These are phyloP conservation scores for Mobula birostris DNA, from an alignment of 2,113 vertebrate species.

Conservation along the genomic window DNA sequence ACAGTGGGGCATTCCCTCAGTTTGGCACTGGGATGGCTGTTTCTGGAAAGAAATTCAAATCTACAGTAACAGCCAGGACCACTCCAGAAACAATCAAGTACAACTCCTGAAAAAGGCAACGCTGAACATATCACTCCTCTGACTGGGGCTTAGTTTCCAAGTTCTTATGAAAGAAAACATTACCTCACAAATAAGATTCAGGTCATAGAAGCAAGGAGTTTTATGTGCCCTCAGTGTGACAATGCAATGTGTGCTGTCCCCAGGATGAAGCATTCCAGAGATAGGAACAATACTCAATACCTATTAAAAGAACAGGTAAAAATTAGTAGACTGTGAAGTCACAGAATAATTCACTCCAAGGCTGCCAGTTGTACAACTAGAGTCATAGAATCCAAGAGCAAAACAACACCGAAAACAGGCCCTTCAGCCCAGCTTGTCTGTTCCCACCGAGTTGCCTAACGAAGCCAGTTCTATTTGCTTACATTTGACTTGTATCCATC, in stretches of 20 bases:
- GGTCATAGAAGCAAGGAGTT: constrained; percentile 57
- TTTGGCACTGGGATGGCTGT: not conserved
- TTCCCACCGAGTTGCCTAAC: too few relatives aligned
- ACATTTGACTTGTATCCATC: too few relatives aligned
- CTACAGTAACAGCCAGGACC: not conserved
- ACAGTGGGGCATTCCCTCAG: not conserved
- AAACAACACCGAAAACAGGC: too few relatives aligned
- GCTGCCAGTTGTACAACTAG: not conserved
- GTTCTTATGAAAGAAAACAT: constrained; percentile 9
- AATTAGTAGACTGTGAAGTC: not conserved
- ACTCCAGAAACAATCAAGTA: not conserved
- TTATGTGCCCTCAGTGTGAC: constrained; percentile 62
- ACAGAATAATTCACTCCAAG: not conserved
- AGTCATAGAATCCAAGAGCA: too few relatives aligned
- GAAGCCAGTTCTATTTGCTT: too few relatives aligned
- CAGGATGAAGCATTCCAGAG: constrained; percentile 60
- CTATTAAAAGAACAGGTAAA: constrained; percentile 43
- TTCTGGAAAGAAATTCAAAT: not conserved
- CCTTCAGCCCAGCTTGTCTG: too few relatives aligned
- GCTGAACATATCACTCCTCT: not conserved
- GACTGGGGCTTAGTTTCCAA: not conserved
- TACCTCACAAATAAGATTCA: constrained; percentile 80
- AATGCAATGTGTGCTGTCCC: constrained; percentile 60
- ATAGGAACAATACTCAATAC: constrained; percentile 62
- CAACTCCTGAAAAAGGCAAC: not conserved